These are phyloP conservation scores for Parochlus steinenii DNA, from an alignment of 2,888 invertebrate species.

Conservation along the genomic window DNA sequence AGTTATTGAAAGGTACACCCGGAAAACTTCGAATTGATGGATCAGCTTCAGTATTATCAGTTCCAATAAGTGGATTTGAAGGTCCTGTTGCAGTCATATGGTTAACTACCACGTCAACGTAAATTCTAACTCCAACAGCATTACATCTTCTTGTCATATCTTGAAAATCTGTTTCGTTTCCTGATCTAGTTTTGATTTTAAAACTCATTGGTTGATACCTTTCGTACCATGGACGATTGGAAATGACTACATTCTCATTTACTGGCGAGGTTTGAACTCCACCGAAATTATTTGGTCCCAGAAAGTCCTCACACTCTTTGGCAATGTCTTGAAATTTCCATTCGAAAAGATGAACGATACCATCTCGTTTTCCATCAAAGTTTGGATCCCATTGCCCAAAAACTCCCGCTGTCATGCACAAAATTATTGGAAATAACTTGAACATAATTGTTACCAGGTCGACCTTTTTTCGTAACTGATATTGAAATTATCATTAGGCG, in stretches of 20 bases:
- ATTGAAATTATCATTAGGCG: too few relatives aligned
- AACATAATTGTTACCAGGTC: too few relatives aligned
- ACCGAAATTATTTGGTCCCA: slow-evolving; percentile 43
- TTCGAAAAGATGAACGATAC: slow-evolving; percentile 62
- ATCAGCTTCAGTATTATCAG: slow-evolving; percentile 29
- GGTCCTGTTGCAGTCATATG: slow-evolving; percentile 46
- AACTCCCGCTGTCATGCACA: neutral
- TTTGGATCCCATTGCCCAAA: slow-evolving; percentile 36
- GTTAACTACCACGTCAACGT: slow-evolving; percentile 57
- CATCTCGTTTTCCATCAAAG: slow-evolving; percentile 37
- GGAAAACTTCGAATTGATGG: slow-evolving; percentile 32
- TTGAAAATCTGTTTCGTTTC: slow-evolving; percentile 46
- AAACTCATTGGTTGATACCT: slow-evolving; percentile 72
- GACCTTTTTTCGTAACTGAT: too few relatives aligned
- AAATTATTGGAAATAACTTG: too few relatives aligned
- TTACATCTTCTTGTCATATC: slow-evolving; percentile 65
- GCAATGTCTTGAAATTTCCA: slow-evolving; percentile 75
- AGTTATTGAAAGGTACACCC: slow-evolving; percentile 35
- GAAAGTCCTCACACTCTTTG: slow-evolving; percentile 57
- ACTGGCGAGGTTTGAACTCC: slow-evolving; percentile 31
- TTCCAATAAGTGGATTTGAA: slow-evolving; percentile 16
- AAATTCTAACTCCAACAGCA: slow-evolving; percentile 54
- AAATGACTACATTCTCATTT: slow-evolving; percentile 35
- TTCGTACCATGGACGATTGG: slow-evolving; percentile 64
- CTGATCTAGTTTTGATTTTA: slow-evolving; percentile 51